Conservation (phyloP, 1,140 invertebrate genomes). For the Dufourea novaeangliae region DNA sequence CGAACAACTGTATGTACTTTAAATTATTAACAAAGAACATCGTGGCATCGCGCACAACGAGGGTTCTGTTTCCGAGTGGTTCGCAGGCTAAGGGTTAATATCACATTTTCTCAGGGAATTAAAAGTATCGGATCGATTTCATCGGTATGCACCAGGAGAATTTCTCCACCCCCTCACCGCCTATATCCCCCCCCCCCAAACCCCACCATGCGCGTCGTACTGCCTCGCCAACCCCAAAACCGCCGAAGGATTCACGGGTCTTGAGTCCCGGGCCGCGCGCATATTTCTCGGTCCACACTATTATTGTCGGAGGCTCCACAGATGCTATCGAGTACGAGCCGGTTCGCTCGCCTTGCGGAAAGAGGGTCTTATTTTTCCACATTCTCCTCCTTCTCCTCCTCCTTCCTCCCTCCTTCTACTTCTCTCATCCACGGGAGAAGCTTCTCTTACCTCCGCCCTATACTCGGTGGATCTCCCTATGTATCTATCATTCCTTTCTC, state of each 20-base stretch:
- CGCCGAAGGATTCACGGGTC: slow-evolving; percentile 46
- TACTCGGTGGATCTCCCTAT: slow-evolving; percentile 32
- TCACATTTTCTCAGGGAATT: too few species aligned
- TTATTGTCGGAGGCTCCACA: slow-evolving; percentile 63
- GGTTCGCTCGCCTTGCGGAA: slow-evolving; percentile 62
- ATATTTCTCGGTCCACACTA: slow-evolving; percentile 71
- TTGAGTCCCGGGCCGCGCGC: slow-evolving; percentile 47
- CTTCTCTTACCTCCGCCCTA: slow-evolving; percentile 13
- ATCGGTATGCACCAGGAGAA: slow-evolving; percentile 18
- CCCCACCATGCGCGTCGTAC: slow-evolving; percentile 5
- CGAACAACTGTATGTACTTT: too few species aligned
- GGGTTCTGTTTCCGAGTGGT: too few species aligned
- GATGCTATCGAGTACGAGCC: slow-evolving; percentile 64
- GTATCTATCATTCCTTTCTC: slow-evolving; percentile 45
- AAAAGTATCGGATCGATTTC: slow-evolving; percentile 2
- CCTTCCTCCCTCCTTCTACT: slow-evolving; percentile 17
- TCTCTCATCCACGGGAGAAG: slow-evolving; percentile 1
- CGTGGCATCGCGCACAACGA: too few species aligned
- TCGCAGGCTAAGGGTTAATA: too few species aligned
- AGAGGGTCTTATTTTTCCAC: slow-evolving; percentile 42
- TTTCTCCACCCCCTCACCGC: slow-evolving; percentile 3
- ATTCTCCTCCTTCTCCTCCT: not conserved
- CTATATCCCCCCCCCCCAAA: too few species aligned
- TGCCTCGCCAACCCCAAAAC: slow-evolving; percentile 39
- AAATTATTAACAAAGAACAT: too few species aligned